A percentile compares a stretch with the other conserved stretches of the same genome.
phyloP scores from a whole-genome alignment of 2,113 vertebrate genomes.

The Clarias macrocephalus region DNA sequence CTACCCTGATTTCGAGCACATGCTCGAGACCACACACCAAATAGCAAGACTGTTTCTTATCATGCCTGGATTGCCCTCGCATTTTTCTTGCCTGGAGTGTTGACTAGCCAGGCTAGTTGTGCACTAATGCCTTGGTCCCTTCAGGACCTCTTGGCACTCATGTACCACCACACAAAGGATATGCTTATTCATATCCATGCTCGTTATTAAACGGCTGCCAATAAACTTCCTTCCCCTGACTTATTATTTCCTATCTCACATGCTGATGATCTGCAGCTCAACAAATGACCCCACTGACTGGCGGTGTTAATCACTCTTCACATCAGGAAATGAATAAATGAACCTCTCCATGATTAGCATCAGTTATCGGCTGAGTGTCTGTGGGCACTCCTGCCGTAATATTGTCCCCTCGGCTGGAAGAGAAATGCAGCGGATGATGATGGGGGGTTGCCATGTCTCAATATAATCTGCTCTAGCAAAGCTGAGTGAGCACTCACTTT shows the following conservation, averaged over 20 bases:
- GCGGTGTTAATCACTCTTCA: conserved; percentile 63
- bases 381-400: conserved; percentile 30
- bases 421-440: conserved; percentile 38
- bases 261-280: conserved; percentile 36
- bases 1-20: not conserved
- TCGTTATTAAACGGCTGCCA: conserved; percentile 40
- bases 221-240: conserved; percentile 22
- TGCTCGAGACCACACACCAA: not conserved
- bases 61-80: not conserved
- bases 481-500: not conserved
- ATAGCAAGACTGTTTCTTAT: conserved; percentile 13
- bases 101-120: conserved; percentile 28
- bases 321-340: conserved; percentile 66
- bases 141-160: conserved; percentile 36
- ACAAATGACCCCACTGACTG: conserved; percentile 58
- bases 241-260: conserved; percentile 29
- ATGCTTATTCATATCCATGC: conserved; percentile 41
- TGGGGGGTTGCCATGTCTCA: conserved; percentile 5
- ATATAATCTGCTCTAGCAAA: conserved; percentile 11
- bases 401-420: conserved; percentile 50
- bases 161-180: not conserved
- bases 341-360: conserved; percentile 58
- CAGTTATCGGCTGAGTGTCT: conserved; percentile 52
- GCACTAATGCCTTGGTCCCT: conserved; percentile 16
- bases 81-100: conserved; percentile 19